Conservation (phyloP, 2,888 invertebrate species). For the Stramonita haemastoma region DNA sequence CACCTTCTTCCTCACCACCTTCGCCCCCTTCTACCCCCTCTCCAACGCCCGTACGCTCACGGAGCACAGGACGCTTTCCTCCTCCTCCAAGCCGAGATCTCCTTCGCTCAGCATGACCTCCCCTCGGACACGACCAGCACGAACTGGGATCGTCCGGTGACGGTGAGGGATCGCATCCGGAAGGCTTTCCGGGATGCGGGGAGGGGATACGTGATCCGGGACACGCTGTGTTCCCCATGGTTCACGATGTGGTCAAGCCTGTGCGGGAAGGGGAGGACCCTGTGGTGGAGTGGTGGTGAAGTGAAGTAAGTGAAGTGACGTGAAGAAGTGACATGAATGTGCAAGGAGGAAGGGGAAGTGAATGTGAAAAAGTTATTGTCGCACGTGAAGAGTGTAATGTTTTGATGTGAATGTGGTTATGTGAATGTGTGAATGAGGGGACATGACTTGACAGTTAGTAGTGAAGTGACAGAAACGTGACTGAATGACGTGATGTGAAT, state of each 20-base stretch:
- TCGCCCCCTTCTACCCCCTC: conserved; percentile 70
- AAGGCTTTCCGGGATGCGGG: conserved; percentile 67
- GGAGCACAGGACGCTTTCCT: conserved; percentile 64
- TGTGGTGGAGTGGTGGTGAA: conserved; percentile 67
- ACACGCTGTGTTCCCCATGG: conserved; percentile 65
- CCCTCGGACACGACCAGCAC: conserved; percentile 66
- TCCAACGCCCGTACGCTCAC: conserved; percentile 64
- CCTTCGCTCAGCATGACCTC: conserved; percentile 71
- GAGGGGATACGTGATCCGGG: conserved; percentile 62
- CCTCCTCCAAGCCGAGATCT: conserved; percentile 72
- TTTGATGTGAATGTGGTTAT: no score
- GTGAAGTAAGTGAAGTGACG: conserved; percentile 30
- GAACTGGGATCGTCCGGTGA: conserved; percentile 67
- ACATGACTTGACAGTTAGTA: no score
- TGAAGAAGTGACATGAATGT: no score
- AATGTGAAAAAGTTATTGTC: no score
- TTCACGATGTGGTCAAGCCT: conserved; percentile 66
- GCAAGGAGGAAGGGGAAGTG: no score
- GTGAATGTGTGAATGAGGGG: no score
- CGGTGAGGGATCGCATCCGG: conserved; percentile 69
- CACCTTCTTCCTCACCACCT: conserved; percentile 73
- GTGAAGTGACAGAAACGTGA: no score
- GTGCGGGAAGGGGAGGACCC: conserved; percentile 51
- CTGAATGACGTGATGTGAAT: no score
- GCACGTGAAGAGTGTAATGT: no score